phyloP scores from a whole-genome alignment of 2,888 invertebrate genomes.

The Scelioninae gen. 2 region DNA sequence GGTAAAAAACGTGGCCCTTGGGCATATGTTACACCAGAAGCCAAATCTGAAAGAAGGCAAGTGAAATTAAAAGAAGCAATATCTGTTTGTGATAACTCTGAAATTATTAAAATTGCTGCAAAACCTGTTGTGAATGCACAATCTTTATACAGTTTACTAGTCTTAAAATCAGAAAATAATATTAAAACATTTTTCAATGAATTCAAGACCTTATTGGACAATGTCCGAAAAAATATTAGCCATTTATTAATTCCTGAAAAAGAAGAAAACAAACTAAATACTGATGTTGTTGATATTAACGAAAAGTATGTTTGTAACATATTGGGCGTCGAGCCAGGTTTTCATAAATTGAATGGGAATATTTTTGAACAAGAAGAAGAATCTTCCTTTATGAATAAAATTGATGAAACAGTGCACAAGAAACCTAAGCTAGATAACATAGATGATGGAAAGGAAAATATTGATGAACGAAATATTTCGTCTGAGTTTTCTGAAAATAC shows the following conservation, averaged over 20 bases:
- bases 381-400: slow-evolving; percentile 8
- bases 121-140: slow-evolving; percentile 71
- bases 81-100: slow-evolving; percentile 70
- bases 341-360: slow-evolving; percentile 68
- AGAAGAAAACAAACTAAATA: slow-evolving; percentile 54
- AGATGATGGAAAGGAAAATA: slow-evolving; percentile 68
- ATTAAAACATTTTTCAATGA: slow-evolving; percentile 69
- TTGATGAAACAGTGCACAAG: slow-evolving; percentile 68
- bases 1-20: slow-evolving; percentile 73
- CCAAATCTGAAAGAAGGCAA: slow-evolving; percentile 71
- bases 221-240: slow-evolving; percentile 66
- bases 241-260: slow-evolving; percentile 64
- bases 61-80: slow-evolving; percentile 71
- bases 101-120: slow-evolving; percentile 72
- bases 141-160: slow-evolving; percentile 70
- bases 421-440: slow-evolving; percentile 63
- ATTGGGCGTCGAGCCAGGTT: slow-evolving; percentile 68
- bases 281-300: slow-evolving; percentile 66
- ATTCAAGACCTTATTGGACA: slow-evolving; percentile 69
- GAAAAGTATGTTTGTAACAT: slow-evolving; percentile 69
- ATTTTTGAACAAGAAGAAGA: slow-evolving; percentile 61
- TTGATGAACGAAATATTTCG: slow-evolving; percentile 66
- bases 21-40: slow-evolving; percentile 73
- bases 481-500: slow-evolving; percentile 70
- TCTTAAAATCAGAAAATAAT: slow-evolving; percentile 71